Evolutionary conservation across 1,140 invertebrate species (phyloP), one percentile per base, ranked within the genome.

Genomic region (Diabrotica virgifera): DNA sequence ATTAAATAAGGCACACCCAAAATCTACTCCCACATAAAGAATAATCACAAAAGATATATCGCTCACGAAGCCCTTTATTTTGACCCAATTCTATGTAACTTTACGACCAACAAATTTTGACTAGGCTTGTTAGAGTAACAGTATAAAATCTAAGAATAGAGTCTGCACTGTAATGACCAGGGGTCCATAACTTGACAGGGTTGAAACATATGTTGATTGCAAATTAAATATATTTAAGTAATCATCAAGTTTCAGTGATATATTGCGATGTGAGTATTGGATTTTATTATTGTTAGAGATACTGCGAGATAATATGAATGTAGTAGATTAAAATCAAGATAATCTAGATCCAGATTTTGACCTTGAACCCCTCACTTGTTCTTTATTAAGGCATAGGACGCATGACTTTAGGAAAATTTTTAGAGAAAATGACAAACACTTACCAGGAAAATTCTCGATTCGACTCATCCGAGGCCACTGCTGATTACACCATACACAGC

Each of bases 381-480:
- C 55, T 38, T 56, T 56, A 56, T 56, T 36, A 36, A 12, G 36
- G 10, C 36, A 59, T 40, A 52, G 36, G 52, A 63, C 35, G 40
- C 59, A 60, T 52, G 53, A 55, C 52, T 63, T 55, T 50, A 54
- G n/a, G 36, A 12, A 46, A 52, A 52, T 51, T 53, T 37, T 13
- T 38, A 59, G 40, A 52, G 11, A 51, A 24, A 37, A n/a, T 60
- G 40, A 6, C 5, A 60, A 40, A 40, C 14, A 72, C 72, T 73
- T 71, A 73, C 72, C 72, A 68, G 62, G 56, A 59, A 65, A 65
- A 64, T 62, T 65, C 70, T 65, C 72, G 66, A 71, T 38, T 55
- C 68, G 68, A 58, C 64, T 73, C 72, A 73, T 73, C 72, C 72
- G 72, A 73, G 72, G 72, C 72, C 67, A 71, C 72, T 70, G 59